A percentile compares a stretch with the other conserved stretches of the same genome.
Evolutionary conservation across 2,113 vertebrate genomes (phyloP).

Genomic region (Alces alces): DNA sequence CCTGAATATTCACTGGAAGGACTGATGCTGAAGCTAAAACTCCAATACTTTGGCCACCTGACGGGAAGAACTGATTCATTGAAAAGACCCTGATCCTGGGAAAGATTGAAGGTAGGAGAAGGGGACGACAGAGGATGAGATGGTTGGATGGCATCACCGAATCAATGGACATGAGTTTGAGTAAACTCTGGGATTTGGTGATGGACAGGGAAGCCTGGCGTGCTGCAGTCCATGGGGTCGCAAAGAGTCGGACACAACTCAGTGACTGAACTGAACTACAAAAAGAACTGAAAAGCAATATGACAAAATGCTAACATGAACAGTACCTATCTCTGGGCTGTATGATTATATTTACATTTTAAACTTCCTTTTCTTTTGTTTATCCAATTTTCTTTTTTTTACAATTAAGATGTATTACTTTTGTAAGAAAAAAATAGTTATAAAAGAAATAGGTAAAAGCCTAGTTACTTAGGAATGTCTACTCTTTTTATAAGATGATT

Average conservation of each 20-base stretch:
- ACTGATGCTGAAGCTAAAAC: not conserved
- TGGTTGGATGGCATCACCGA: not conserved
- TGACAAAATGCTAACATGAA: not conserved
- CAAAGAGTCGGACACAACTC: not conserved
- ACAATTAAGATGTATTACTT: not conserved
- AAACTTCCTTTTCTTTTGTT: not conserved
- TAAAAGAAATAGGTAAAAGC: not conserved
- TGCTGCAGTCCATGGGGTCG: not conserved
- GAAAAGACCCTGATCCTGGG: not conserved
- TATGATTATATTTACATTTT: not conserved
- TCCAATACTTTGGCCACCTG: not conserved
- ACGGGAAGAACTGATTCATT: not conserved
- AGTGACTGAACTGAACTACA: not conserved
- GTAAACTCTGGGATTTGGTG: not conserved
- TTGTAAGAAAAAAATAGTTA: not conserved
- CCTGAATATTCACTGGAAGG: not conserved
- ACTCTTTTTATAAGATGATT: not conserved
- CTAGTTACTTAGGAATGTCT: slow-evolving; percentile 4
- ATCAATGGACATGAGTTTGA: not conserved
- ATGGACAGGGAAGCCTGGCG: not conserved
- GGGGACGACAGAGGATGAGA: not conserved
- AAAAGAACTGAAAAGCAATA: slow-evolving; percentile 3
- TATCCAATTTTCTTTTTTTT: not conserved
- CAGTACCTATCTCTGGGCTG: not conserved
- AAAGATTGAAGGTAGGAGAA: not conserved